phyloP scores from a whole-genome alignment of 2,888 invertebrate species.

The Hyalella azteca region DNA sequence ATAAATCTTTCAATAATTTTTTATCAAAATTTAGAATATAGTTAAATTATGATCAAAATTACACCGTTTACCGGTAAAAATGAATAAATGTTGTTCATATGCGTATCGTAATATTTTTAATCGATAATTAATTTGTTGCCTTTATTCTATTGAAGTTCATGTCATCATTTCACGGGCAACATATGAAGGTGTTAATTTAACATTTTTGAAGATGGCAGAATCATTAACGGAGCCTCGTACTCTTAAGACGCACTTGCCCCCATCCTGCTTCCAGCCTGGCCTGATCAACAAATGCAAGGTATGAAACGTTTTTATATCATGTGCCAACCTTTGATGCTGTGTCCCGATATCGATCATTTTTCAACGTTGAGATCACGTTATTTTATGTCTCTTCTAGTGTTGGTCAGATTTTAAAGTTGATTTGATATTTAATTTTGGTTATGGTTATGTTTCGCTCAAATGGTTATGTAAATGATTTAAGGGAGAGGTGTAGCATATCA shows the following conservation, averaged over 20 bases:
- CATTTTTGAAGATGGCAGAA: neutral
- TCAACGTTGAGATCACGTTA: too few relatives aligned
- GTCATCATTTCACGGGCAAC: neutral
- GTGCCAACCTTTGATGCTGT: too few relatives aligned
- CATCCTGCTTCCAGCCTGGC: conserved; percentile 3
- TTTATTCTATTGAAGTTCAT: neutral
- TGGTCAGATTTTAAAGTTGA: too few relatives aligned
- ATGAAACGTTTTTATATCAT: too few relatives aligned
- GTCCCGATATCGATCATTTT: too few relatives aligned
- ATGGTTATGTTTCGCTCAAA: too few relatives aligned
- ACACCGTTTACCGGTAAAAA: neutral
- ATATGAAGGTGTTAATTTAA: neutral
- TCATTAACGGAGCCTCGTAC: neutral
- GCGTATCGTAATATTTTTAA: neutral
- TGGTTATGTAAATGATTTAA: too few relatives aligned
- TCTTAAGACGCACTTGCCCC: neutral
- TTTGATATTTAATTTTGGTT: too few relatives aligned
- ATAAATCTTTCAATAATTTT: too few relatives aligned
- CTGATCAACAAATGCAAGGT: conserved; percentile 15
- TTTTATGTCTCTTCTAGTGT: too few relatives aligned
- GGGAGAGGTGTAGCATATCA: too few relatives aligned
- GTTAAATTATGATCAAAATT: neutral
- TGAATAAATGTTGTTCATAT: neutral
- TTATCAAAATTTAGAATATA: too few relatives aligned
- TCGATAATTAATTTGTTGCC: neutral